These are phyloP conservation scores for Harpalus rufipes DNA, from an alignment of 2,888 invertebrate species.

Conservation along the genomic window DNA sequence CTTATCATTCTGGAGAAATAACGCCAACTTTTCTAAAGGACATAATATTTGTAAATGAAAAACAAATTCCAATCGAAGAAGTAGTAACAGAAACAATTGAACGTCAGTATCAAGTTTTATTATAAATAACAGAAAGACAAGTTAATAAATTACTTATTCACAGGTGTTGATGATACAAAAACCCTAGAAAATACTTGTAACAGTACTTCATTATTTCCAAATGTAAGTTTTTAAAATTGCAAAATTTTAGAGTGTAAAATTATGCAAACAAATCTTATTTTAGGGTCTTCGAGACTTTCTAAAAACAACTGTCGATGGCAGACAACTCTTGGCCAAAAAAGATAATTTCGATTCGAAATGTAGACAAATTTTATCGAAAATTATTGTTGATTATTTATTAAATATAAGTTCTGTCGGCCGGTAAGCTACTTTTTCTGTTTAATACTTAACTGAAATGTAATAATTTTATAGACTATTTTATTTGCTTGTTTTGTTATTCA, in stretches of 20 bases:
- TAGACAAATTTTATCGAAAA: constrained; percentile 8
- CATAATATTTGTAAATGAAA: neutral
- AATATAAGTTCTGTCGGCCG: neutral
- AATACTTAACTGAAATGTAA: neutral
- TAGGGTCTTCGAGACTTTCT: too few species aligned
- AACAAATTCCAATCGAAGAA: neutral
- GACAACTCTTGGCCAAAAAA: neutral
- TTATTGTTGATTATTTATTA: constrained; percentile 9
- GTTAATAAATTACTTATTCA: constrained; percentile 3
- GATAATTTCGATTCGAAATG: neutral
- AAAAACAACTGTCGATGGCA: too few species aligned
- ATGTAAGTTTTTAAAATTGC: too few species aligned
- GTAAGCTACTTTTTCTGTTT: neutral
- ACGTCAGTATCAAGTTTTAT: neutral
- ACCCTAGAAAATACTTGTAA: neutral
- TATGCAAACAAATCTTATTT: too few species aligned
- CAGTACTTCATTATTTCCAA: neutral
- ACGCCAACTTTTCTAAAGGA: neutral
- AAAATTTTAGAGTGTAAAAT: too few species aligned
- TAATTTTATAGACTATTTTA: neutral
- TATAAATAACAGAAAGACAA: neutral
- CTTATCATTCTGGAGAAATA: constrained; percentile 10
- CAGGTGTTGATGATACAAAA: constrained; percentile 7
- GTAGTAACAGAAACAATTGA: neutral
- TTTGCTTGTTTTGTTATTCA: neutral